These are phyloP conservation scores for Florisuga fusca DNA, from an alignment of 2,797 vertebrate species.

Conservation along the genomic window DNA sequence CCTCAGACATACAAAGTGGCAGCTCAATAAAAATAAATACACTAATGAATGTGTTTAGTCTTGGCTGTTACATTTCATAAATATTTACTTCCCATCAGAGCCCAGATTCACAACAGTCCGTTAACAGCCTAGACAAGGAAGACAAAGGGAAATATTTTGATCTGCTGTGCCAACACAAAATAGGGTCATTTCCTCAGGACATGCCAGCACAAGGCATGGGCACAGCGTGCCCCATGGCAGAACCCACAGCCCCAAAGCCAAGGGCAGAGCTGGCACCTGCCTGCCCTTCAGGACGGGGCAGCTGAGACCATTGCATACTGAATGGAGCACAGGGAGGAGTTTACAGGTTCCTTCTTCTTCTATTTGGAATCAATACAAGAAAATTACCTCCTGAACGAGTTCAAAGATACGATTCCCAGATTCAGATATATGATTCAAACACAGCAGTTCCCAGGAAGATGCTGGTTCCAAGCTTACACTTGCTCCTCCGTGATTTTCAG, in stretches of 20 bases:
- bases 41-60: slow-evolving; percentile 34
- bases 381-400: background rate
- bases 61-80: slow-evolving; percentile 35
- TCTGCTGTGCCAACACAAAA: background rate
- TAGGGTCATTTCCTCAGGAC: fast-evolving
- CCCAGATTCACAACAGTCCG: background rate
- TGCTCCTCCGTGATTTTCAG: background rate
- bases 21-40: slow-evolving; percentile 25
- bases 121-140: background rate
- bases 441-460: background rate
- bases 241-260: fast-evolving
- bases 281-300: too few species aligned
- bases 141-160: background rate
- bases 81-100: slow-evolving; percentile 14
- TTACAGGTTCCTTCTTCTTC: background rate
- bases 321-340: background rate
- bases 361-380: background rate
- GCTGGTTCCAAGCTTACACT: background rate
- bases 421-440: too few species aligned
- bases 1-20: slow-evolving; percentile 9
- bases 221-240: fast-evolving
- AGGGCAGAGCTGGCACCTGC: too few species aligned
- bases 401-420: background rate
- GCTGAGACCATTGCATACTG: background rate
- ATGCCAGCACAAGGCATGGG: background rate